Conservation (phyloP, 1,140 invertebrate species). For the Trypoxylus dichotomus region DNA sequence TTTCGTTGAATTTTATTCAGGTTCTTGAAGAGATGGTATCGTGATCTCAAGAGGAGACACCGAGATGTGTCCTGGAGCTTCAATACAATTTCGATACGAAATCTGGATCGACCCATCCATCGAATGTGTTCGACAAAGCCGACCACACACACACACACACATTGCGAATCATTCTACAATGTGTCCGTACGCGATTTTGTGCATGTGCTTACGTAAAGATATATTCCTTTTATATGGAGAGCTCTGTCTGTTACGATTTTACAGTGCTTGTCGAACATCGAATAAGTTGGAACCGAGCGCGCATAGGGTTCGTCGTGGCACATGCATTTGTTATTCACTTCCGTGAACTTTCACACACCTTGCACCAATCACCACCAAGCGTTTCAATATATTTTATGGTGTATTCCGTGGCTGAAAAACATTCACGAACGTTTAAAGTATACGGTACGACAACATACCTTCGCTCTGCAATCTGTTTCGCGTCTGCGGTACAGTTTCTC, state of each 20-base stretch:
- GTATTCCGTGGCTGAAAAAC: background rate
- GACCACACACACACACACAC: background rate
- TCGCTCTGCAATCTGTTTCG: background rate
- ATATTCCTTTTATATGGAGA: background rate
- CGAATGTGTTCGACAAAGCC: background rate
- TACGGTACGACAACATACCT: background rate
- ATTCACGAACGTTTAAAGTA: background rate
- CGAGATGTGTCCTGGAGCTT: background rate
- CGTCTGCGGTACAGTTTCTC: background rate
- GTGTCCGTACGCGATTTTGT: background rate
- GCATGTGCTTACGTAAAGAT: background rate
- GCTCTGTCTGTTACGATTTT: constrained; percentile 15
- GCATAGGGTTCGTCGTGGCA: background rate
- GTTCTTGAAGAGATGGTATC: background rate
- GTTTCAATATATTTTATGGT: background rate
- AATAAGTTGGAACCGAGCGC: constrained; percentile 5
- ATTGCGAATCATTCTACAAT: background rate
- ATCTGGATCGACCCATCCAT: constrained; percentile 9
- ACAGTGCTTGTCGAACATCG: background rate
- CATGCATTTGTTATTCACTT: constrained; percentile 24
- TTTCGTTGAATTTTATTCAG: background rate
- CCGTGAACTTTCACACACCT: constrained; percentile 24
- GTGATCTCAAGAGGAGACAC: background rate
- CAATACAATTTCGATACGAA: background rate
- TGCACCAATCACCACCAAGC: background rate